phyloP scores from a whole-genome alignment of 2,888 invertebrate genomes.

The Xanthia icteritia region DNA sequence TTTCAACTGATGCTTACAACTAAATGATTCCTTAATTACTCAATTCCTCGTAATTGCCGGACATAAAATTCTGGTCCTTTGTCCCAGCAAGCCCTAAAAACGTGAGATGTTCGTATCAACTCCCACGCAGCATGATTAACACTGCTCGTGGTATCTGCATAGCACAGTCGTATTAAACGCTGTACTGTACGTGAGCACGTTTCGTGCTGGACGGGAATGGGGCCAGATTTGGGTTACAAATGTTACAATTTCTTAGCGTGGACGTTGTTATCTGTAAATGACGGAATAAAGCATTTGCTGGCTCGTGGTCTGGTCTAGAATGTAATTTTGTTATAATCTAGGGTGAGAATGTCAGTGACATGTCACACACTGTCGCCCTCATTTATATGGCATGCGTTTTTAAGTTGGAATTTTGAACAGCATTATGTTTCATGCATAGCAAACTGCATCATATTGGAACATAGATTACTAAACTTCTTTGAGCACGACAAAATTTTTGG shows the following conservation, averaged over 20 bases:
- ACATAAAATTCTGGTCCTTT: constrained; percentile 6
- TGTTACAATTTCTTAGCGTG: constrained; percentile 33
- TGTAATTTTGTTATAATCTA: not conserved
- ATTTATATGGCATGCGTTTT: not conserved
- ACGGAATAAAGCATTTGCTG: not conserved
- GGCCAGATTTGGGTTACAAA: constrained; percentile 58
- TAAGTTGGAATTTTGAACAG: not conserved
- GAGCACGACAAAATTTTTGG: not conserved
- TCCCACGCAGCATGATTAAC: constrained; percentile 65
- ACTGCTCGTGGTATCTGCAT: constrained; percentile 57
- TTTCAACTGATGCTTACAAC: not conserved
- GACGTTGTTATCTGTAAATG: constrained; percentile 32
- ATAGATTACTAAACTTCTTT: not conserved
- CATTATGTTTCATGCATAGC: not conserved
- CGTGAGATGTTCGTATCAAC: constrained; percentile 54
- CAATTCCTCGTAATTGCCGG: not conserved
- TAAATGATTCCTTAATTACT: not conserved
- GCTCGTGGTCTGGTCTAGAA: not conserved
- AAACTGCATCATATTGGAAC: too few species aligned
- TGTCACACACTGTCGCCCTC: not conserved
- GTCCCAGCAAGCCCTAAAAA: constrained; percentile 36
- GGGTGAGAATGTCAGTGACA: not conserved
- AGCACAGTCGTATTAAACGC: constrained; percentile 53
- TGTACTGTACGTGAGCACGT: constrained; percentile 53
- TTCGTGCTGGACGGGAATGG: constrained; percentile 38